Evolutionary conservation across 2,113 vertebrate species (phyloP), one percentile per base, ranked within the genome.

Genomic region (Kobus ellipsiprymnus): DNA sequence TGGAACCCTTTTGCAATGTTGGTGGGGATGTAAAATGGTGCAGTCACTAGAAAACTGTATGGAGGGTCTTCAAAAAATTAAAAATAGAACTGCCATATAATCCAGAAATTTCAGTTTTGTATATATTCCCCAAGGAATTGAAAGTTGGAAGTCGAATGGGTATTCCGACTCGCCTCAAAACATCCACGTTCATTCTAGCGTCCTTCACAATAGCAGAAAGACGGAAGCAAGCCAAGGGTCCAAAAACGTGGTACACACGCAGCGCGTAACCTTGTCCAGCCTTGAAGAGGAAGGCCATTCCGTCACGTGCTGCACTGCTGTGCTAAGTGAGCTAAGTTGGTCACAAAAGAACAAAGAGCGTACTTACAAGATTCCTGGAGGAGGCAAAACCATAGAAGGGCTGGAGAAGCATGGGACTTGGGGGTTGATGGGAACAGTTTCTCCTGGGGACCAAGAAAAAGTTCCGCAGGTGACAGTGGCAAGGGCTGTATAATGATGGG

Each of bases 191-290:
- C 33, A 17, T 0, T 64, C 55, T 6, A 19, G 84, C 12, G 0
- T 54, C 4, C 19, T 8, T 57, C 29, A 57, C 14, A 27, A 23
- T 23, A 36, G 67, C 40, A 9, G 6, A 48, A 30, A 19, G 50
- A 67, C 0, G 3, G 17, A 46, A 50, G 27, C 64, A 36, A 36
- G 0, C 29, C 6, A 50, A 16, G 21, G 5, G 19, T 11, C 71
- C 9, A 29, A 29, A 29, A 30, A 33, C 0, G 17, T 21, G 25
- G 2, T 3, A 0, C 2, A 8, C 9, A 4, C 0, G 6, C 23
- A 10, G 71, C 5, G 13, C 0, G 0, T 19, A 0, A 40, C 0
- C 10, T 10, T 3, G 3, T 23, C 36, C 36, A 12, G 46, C 64
- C n/a, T 36, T 36, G 64, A 14, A 23, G 52, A 81, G 50, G 21